Percentiles rank a stretch among this genome's conserved stretches.
These are phyloP conservation scores for Heliconius hewitsoni DNA, from an alignment of 1,140 invertebrate genomes.

Conservation along the genomic window DNA sequence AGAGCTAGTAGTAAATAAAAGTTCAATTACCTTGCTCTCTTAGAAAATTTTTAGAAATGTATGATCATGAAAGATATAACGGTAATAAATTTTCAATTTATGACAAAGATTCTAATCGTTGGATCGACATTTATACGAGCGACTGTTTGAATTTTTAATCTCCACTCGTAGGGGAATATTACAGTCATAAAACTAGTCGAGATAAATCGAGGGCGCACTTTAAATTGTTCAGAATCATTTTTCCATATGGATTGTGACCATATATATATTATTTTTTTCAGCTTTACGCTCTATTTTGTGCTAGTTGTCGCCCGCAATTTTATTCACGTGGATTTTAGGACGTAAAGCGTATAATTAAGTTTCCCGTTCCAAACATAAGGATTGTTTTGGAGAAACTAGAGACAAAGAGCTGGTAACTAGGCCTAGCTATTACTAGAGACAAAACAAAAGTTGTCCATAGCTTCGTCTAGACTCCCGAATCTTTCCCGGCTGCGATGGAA, in stretches of 20 bases:
- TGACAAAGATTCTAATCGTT: conserved; percentile 15
- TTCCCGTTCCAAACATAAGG: no score
- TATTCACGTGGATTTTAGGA: no score
- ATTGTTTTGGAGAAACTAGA: no score
- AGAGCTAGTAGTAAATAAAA: no score
- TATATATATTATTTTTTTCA: neutral
- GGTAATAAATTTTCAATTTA: conserved; percentile 7
- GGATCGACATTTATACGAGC: conserved; percentile 7
- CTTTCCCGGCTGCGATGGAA: no score
- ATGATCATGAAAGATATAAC: neutral
- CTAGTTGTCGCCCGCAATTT: no score
- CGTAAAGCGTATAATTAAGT: no score
- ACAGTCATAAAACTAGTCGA: conserved; percentile 10
- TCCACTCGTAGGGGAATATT: conserved; percentile 6
- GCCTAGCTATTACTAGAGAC: no score
- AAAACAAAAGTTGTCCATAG: no score
- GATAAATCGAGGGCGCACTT: conserved; percentile 1
- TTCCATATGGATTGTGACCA: neutral
- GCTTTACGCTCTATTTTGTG: no score
- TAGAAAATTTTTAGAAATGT: neutral
- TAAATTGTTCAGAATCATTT: neutral
- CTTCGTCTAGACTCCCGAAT: no score
- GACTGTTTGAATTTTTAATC: conserved; percentile 14
- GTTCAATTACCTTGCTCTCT: neutral
- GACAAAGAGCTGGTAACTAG: no score